These are phyloP conservation scores for Sebastes goodei DNA, from an alignment of 2,797 vertebrate genomes.

Conservation along the genomic window DNA sequence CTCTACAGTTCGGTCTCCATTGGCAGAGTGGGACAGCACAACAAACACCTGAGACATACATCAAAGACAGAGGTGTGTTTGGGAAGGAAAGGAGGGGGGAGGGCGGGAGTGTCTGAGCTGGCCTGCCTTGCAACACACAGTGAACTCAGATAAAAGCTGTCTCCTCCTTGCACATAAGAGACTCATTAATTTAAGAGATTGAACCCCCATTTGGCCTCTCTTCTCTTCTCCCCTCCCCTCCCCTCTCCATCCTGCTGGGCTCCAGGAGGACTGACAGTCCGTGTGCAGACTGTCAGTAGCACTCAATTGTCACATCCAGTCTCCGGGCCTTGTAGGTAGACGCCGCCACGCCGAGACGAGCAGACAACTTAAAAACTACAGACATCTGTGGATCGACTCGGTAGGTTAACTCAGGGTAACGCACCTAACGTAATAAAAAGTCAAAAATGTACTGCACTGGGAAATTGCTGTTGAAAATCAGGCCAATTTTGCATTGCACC, in stretches of 20 bases:
- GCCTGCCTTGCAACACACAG: slow-evolving; percentile 42
- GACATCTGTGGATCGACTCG: slow-evolving; percentile 31
- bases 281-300: slow-evolving; percentile 74
- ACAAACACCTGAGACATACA: slow-evolving; percentile 62
- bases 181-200: slow-evolving; percentile 63
- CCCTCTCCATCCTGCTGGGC: slow-evolving; percentile 62
- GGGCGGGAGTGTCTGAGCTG: slow-evolving; percentile 40
- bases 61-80: slow-evolving; percentile 70
- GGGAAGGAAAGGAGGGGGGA: not conserved
- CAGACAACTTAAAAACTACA: slow-evolving; percentile 55
- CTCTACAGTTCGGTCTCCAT: not conserved
- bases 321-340: slow-evolving; percentile 71
- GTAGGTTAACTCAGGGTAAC: not conserved
- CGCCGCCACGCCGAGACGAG: slow-evolving; percentile 58
- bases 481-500: not conserved
- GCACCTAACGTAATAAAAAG: not conserved
- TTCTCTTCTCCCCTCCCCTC: not conserved
- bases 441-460: not conserved
- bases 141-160: slow-evolving; percentile 74
- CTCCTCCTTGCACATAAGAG: slow-evolving; percentile 70
- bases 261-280: slow-evolving; percentile 75
- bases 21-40: slow-evolving; percentile 1
- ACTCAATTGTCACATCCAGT: slow-evolving; percentile 81
- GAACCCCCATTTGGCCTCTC: slow-evolving; percentile 37
- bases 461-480: slow-evolving; percentile 1